These are phyloP conservation scores for Monomorium pharaonis DNA, from an alignment of 1,140 invertebrate species.

Conservation along the genomic window DNA sequence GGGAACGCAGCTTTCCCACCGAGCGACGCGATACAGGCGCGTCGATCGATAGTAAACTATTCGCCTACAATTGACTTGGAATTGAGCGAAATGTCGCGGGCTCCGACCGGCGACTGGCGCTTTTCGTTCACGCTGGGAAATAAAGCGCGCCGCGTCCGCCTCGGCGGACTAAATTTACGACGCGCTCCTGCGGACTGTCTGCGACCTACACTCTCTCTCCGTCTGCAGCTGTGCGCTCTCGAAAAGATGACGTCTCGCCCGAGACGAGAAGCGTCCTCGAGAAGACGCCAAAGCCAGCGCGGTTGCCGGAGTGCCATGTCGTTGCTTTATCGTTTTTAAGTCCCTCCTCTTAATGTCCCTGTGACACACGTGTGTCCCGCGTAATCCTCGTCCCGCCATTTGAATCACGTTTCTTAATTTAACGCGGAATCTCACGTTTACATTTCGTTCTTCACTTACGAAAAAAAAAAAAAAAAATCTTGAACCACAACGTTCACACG, in stretches of 20 bases:
- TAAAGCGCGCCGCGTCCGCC: conserved; percentile 5
- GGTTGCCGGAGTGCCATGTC: background rate
- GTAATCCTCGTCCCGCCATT: background rate
- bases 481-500: conserved; percentile 4
- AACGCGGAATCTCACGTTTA: background rate
- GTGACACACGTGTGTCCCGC: background rate
- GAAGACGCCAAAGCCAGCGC: conserved; percentile 40
- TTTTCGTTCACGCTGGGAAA: conserved; percentile 32
- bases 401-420: conserved; percentile 13
- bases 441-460: background rate
- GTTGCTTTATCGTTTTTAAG: conserved; percentile 12
- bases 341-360: background rate
- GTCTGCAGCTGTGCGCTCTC: conserved; percentile 41
- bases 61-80: background rate
- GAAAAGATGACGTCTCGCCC: conserved; percentile 48
- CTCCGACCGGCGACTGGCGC: background rate
- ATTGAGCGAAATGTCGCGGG: conserved; percentile 15
- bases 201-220: background rate
- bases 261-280: conserved; percentile 48
- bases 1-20: background rate
- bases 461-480: background rate
- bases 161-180: conserved; percentile 52
- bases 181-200: background rate
- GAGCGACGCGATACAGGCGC: background rate
- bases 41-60: conserved; percentile 2